Conservation (phyloP, 1,140 invertebrate genomes). For the Hestina assimilis region DNA sequence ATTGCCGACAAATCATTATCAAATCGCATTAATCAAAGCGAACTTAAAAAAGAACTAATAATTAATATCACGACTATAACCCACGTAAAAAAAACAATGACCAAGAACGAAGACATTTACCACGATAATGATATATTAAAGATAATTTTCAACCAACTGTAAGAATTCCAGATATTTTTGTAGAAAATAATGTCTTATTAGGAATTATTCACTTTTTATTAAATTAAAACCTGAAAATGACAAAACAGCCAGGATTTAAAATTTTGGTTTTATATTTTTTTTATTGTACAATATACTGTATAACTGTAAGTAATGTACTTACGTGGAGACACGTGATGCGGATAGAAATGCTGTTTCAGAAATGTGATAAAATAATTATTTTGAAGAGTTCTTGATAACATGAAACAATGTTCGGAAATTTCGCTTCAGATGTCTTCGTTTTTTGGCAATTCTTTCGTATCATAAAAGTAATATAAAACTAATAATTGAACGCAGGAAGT, state of each 20-base stretch:
- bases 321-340: too few relatives aligned
- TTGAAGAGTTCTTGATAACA: too few relatives aligned
- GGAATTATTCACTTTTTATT: too few relatives aligned
- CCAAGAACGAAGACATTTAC: not conserved
- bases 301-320: too few relatives aligned
- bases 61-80: constrained; percentile 47
- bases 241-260: too few relatives aligned
- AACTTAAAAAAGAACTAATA: constrained; percentile 17
- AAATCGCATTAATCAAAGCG: constrained; percentile 22
- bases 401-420: too few relatives aligned
- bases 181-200: not conserved
- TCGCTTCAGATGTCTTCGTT: not conserved
- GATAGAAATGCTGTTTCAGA: too few relatives aligned
- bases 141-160: not conserved
- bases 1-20: constrained; percentile 48
- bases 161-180: not conserved
- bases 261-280: too few relatives aligned
- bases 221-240: too few relatives aligned
- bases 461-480: constrained; percentile 43
- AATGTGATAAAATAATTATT: too few relatives aligned
- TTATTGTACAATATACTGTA: too few relatives aligned
- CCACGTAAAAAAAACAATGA: constrained; percentile 30
- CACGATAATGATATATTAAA: not conserved
- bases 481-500: constrained; percentile 72
- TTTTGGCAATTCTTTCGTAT: constrained; percentile 6